Evolutionary conservation across 2,888 invertebrate genomes (phyloP), one percentile per base, ranked within the genome.

Genomic region (Mesoligia furuncula): DNA sequence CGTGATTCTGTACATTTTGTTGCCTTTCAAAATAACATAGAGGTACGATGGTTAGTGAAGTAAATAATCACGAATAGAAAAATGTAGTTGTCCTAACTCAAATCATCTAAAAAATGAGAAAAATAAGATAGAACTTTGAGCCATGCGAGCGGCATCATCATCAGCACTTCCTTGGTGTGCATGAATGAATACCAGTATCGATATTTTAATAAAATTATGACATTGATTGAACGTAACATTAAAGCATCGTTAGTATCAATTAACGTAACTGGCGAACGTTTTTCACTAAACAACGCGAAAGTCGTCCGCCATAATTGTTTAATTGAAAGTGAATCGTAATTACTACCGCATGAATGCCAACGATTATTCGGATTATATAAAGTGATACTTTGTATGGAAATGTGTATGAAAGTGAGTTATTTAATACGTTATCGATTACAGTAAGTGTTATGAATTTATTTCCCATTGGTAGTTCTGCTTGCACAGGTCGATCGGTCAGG

Each of bases 291-390:
- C 36, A 85, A 36, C 70, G 75, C 17, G 86, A 82, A 82, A 85
- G 84, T 73, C 6, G 66, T 61, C 73, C 61, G 85, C 73, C 64
- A 75, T 78, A 54, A 78, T 75, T 59, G 83, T 82, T 83, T 79
- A 65, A 84, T 84, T 85, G 84, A 84, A 84, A 84, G 86, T 84
- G 84, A 82, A 79, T 85, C 9, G 64, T 73, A 76, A 85, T 84
- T 65, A 82, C 83, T 85, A 36, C 83, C 84, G 84, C 85, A 73
- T 81, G 64, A 71, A 67, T 75, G 73, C 67, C 45, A 70, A 51
- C 68, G 73, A 75, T 80, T 83, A 84, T 66, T 71, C 36, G 59
- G 17, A 73, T 84, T 84, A 85, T 36, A 42, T 85, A 78, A 85
- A 65, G 64, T 42, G 62, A 54, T 85, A 73, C 45, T 67, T 59